Evolutionary conservation across 1,140 invertebrate species (phyloP).

Genomic region (Aphelenchoides fujianensis): DNA sequence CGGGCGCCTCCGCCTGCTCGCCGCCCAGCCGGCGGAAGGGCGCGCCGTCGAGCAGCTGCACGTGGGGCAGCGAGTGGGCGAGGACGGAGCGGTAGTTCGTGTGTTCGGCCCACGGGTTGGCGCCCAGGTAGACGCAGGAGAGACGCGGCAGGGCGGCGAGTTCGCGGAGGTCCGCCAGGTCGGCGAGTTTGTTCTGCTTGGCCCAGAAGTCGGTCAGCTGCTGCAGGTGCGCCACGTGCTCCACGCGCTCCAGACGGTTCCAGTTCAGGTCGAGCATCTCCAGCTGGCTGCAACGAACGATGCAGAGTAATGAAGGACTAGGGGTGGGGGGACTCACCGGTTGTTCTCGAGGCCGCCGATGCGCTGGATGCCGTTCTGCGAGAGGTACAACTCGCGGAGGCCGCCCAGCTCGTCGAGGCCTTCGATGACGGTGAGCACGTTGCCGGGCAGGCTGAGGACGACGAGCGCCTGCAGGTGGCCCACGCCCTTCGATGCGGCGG

Average conservation of each 20-base stretch:
- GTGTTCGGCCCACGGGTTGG: slow-evolving; percentile 38
- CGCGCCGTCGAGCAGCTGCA: slow-evolving; percentile 44
- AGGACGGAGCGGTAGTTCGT: slow-evolving; percentile 37
- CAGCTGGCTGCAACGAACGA: no score
- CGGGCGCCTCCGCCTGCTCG: no score
- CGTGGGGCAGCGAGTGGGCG: slow-evolving; percentile 37
- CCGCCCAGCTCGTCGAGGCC: slow-evolving; percentile 74
- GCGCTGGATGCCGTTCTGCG: slow-evolving; percentile 80
- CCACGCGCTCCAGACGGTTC: slow-evolving; percentile 43
- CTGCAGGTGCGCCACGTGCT: slow-evolving; percentile 37
- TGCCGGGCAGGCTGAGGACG: not conserved
- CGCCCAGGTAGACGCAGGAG: slow-evolving; percentile 40
- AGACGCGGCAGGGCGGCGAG: slow-evolving; percentile 34
- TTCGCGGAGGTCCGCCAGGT: slow-evolving; percentile 44
- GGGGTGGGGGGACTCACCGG: no score
- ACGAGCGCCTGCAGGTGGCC: not conserved
- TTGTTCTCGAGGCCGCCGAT: slow-evolving; percentile 72
- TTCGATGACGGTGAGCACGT: slow-evolving; percentile 26
- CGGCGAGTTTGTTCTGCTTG: slow-evolving; percentile 39
- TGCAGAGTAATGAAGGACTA: no score
- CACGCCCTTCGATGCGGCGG: not conserved
- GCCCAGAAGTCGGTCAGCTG: slow-evolving; percentile 55
- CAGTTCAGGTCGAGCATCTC: slow-evolving; percentile 51
- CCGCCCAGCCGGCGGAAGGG: no score
- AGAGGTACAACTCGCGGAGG: slow-evolving; percentile 84